A percentile compares a stretch with the other conserved stretches of the same genome.
phyloP scores from a whole-genome alignment of 1,140 invertebrate genomes.

The Megalonaias nervosa region DNA sequence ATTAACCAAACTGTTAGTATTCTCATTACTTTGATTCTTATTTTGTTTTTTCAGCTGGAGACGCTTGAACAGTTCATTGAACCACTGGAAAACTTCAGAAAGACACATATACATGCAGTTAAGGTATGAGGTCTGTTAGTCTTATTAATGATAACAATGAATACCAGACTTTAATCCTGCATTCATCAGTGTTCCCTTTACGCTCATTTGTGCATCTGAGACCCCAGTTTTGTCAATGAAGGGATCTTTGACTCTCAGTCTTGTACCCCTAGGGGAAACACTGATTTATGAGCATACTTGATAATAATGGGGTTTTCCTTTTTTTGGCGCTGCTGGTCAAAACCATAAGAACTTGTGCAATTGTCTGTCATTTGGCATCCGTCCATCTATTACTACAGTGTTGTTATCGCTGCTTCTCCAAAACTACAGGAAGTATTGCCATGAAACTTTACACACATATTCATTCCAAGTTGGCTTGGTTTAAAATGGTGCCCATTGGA shows the following conservation, averaged over 20 bases:
- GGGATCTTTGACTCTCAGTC: no score
- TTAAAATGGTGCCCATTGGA: no score
- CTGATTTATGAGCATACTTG: neutral
- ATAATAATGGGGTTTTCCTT: neutral
- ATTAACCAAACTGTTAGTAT: no score
- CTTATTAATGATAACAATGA: neutral
- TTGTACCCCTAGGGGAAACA: no score
- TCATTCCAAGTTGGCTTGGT: no score
- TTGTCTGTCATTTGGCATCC: no score
- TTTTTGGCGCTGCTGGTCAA: neutral
- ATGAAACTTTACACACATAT: no score
- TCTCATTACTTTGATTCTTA: neutral
- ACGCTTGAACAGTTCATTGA: slow-evolving; percentile 93
- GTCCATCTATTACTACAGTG: no score
- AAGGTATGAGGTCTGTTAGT: slow-evolving; percentile 77
- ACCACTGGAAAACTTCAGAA: slow-evolving; percentile 93
- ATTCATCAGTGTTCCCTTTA: neutral
- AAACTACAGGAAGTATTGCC: no score
- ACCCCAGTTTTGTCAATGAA: no score
- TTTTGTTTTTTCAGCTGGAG: slow-evolving; percentile 83
- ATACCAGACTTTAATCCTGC: neutral
- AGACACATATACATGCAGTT: slow-evolving; percentile 93
- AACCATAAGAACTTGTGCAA: neutral
- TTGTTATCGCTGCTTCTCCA: no score
- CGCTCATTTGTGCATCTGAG: no score